Conservation (phyloP, 2,797 vertebrate genomes). For the Vultur gryphus region DNA sequence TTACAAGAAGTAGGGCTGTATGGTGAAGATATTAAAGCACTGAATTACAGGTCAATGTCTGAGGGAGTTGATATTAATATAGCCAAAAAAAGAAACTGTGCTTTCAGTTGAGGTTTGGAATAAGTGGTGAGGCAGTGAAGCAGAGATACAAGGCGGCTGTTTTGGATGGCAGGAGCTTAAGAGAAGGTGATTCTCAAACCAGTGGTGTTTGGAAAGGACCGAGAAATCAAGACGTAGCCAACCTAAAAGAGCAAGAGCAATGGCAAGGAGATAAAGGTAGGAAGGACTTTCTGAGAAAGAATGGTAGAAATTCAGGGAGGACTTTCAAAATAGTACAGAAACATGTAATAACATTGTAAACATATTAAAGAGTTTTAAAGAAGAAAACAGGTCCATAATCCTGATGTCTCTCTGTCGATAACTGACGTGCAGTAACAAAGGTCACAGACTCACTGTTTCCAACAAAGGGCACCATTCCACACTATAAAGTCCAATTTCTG, state of each 20-base stretch:
- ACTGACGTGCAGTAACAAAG: not conserved
- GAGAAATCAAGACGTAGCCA: not conserved
- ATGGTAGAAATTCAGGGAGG: not conserved
- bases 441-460: not conserved
- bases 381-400: not conserved
- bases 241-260: not conserved
- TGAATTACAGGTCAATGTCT: not conserved
- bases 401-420: not conserved
- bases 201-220: not conserved
- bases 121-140: not conserved
- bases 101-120: conserved; percentile 35
- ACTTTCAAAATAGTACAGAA: not conserved
- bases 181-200: conserved; percentile 1
- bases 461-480: not conserved
- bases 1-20: not conserved
- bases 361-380: not conserved
- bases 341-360: not conserved
- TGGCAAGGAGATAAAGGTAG: not conserved
- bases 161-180: conserved; percentile 15
- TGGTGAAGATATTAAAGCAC: not conserved
- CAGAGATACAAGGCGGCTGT: not conserved
- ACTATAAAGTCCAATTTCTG: not conserved
- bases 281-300: not conserved
- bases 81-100: not conserved
- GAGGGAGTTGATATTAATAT: not conserved